These are phyloP conservation scores for Oophaga pumilio DNA, from an alignment of 2,113 vertebrate species.

Conservation along the genomic window DNA sequence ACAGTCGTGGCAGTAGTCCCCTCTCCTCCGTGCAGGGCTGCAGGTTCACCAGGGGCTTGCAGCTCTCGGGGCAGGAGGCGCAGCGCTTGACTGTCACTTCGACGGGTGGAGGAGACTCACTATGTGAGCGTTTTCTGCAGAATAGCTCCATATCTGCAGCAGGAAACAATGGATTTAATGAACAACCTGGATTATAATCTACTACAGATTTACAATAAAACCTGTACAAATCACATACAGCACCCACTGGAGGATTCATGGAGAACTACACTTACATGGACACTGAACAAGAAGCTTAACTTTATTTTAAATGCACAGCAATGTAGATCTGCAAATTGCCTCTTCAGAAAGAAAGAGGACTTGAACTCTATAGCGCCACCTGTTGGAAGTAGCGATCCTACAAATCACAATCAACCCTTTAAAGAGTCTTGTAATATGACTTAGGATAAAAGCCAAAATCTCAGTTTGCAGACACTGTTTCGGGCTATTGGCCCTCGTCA, in stretches of 20 bases:
- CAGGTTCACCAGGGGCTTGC: not conserved
- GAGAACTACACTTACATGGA: not conserved
- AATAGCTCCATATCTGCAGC: slow-evolving; percentile 47
- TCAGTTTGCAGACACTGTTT: too few relatives aligned
- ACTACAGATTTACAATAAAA: not conserved
- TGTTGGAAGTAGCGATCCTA: too few relatives aligned
- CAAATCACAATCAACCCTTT: too few relatives aligned
- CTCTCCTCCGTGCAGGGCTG: not conserved
- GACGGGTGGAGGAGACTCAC: slow-evolving; percentile 4
- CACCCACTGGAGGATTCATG: not conserved
- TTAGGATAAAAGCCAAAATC: too few relatives aligned
- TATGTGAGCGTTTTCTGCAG: slow-evolving; percentile 27
- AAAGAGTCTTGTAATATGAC: too few relatives aligned
- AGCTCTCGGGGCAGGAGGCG: slow-evolving; percentile 20
- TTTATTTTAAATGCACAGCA: too few relatives aligned
- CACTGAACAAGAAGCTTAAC: not conserved
- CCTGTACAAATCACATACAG: not conserved
- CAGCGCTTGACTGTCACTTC: slow-evolving; percentile 27
- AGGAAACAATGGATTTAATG: slow-evolving; percentile 3
- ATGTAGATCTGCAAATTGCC: too few relatives aligned
- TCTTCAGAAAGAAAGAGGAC: too few relatives aligned
- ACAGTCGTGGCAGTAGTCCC: not conserved
- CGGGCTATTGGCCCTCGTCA: too few relatives aligned
- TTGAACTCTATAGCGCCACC: too few relatives aligned
- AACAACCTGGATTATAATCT: not conserved